Base-by-base conservation (phyloP, 1,140 invertebrate genomes). In the Apis dorsata region DNA sequence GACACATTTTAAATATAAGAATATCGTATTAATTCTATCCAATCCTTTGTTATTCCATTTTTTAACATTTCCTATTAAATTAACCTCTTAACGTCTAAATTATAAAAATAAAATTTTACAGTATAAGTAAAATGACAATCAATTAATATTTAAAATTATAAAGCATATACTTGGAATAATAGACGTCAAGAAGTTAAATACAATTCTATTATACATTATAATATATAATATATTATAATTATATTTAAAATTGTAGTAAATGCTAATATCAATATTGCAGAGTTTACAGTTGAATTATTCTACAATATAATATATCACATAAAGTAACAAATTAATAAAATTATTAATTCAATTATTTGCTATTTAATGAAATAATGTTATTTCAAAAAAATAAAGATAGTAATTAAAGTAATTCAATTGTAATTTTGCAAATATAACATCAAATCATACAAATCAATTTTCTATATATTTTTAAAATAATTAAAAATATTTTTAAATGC, bases 1-100 rank as follows among this genome's bases (percentile, higher is more conserved):
- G 60, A 78, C 77, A 76, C 62, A 63, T 77, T 88, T 57, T 69
- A 75, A 65, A 81, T 75, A 66, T 24, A 77, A 65, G 28, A 51
- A 77, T 10, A 44, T 60, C 34, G 15, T 69, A 28, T 62, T n/a
- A 51, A 79, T 66, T 74, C 24, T 44, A 44, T 57, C 62, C n/a
- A n/a, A 59, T 79, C 63, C 80, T 68, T 76, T 63, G 53, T 21
- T 28, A 66, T 49, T 59, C 74, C 78, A 73, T 70, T 60, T 81
- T 71, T 3, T 62, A 74, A 79, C 63, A 44, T 71, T 73, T 75
- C 69, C 44, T 68, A 63, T 44, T 21, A 44, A 28, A 79, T 76
- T n/a, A 63, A 63, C 24, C 34, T 44, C 5, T 44, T 44, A 44
- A 44, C 34, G 34, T 44, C 34, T 44, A 44, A 44, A 44, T 44